Conservation (phyloP, 1,140 invertebrate genomes). For the Penaeus japonicus region DNA sequence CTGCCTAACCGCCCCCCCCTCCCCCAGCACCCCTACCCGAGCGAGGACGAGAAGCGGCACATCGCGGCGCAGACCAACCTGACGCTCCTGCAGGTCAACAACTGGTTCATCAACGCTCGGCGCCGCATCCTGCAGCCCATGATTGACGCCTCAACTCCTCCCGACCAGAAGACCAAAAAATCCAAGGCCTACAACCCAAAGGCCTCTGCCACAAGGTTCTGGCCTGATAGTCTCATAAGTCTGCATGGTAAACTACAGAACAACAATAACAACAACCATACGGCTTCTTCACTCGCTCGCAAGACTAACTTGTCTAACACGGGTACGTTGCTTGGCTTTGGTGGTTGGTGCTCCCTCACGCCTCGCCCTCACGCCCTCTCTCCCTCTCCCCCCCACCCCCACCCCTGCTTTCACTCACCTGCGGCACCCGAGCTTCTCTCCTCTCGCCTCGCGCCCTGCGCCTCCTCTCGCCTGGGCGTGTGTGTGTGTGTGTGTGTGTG, state of each 20-base stretch:
- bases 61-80: constrained; percentile 88
- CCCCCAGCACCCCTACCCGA: constrained; percentile 86
- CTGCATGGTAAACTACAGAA: constrained; percentile 52
- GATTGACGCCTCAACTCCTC: constrained; percentile 71
- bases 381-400: not conserved
- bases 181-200: constrained; percentile 48
- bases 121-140: constrained; percentile 91
- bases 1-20: constrained; percentile 31
- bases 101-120: constrained; percentile 94
- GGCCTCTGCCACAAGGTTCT: constrained; percentile 56
- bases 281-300: constrained; percentile 49
- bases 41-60: constrained; percentile 89
- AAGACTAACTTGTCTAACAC: constrained; percentile 51
- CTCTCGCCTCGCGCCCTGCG: not conserved
- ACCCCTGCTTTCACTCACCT: not conserved
- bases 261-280: constrained; percentile 43
- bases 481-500: not conserved
- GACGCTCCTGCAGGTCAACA: constrained; percentile 80
- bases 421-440: not conserved
- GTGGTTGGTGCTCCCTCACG: constrained; percentile 28
- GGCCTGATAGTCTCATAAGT: constrained; percentile 54
- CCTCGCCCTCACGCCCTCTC: too few species aligned
- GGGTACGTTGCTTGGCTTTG: constrained; percentile 53
- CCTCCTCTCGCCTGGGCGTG: not conserved
- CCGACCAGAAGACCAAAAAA: constrained; percentile 52